These are phyloP conservation scores for Eciton burchellii DNA, from an alignment of 1,140 invertebrate genomes.

Conservation along the genomic window DNA sequence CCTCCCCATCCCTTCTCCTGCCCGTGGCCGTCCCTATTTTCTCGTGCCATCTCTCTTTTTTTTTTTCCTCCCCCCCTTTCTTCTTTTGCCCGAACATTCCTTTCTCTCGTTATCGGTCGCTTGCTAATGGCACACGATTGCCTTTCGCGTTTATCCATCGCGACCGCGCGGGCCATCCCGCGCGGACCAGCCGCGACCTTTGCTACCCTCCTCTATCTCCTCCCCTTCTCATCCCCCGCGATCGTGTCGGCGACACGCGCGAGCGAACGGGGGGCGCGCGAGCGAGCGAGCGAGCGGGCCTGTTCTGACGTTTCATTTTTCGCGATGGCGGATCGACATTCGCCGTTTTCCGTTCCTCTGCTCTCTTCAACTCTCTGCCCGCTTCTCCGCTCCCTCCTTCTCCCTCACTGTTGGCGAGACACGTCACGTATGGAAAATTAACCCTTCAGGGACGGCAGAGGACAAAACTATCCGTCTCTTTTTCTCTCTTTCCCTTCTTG, in stretches of 20 bases:
- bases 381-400: no score
- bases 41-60: conserved; percentile 67
- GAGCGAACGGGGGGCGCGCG: no score
- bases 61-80: no score
- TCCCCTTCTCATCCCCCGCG: background rate
- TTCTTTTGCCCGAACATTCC: conserved; percentile 37
- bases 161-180: background rate
- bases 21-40: conserved; percentile 61
- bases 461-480: conserved; percentile 15
- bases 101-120: conserved; percentile 75
- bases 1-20: conserved; percentile 43
- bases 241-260: conserved; percentile 26
- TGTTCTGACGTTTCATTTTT: conserved; percentile 60
- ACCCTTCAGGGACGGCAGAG: conserved; percentile 26
- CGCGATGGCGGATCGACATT: conserved; percentile 58
- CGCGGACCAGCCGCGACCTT: conserved; percentile 25
- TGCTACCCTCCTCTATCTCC: background rate
- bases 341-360: background rate
- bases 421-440: conserved; percentile 44
- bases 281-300: conserved; percentile 4
- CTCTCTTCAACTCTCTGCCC: background rate
- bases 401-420: background rate
- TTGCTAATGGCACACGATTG: conserved; percentile 76
- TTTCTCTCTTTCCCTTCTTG: background rate
- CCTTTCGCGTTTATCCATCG: conserved; percentile 64